phyloP scores from a whole-genome alignment of 2,888 invertebrate species.

The Pollenia angustigena region DNA sequence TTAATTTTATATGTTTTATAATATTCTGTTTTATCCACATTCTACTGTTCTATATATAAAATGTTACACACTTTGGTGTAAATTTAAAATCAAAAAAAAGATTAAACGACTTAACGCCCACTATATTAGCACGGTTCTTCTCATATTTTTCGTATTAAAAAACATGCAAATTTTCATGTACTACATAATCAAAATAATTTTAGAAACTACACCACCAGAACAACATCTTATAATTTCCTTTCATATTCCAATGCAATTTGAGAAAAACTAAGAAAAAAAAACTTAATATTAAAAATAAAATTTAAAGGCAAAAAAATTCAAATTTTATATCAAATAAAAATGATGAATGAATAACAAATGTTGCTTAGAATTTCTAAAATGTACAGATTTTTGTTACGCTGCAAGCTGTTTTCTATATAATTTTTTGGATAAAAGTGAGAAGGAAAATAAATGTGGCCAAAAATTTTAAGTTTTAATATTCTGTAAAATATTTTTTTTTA shows the following conservation, averaged over 20 bases:
- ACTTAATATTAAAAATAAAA: constrained; percentile 19
- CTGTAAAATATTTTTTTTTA: constrained; percentile 10
- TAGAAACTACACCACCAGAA: constrained; percentile 28
- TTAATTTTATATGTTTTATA: too few relatives aligned
- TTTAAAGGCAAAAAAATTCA: constrained; percentile 7
- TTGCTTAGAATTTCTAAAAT: constrained; percentile 56
- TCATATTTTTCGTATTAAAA: constrained; percentile 59
- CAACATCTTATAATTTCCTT: constrained; percentile 1
- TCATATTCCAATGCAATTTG: constrained; percentile 58
- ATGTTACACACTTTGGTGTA: constrained; percentile 24
- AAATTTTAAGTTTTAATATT: constrained; percentile 29
- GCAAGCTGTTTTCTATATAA: constrained; percentile 14
- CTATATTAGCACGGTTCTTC: constrained; percentile 60
- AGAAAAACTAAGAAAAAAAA: constrained; percentile 40
- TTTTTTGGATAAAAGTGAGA: constrained; percentile 33
- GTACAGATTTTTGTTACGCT: constrained; percentile 44
- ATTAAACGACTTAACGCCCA: constrained; percentile 60
- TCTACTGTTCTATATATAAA: constrained; percentile 1
- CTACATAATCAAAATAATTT: constrained; percentile 50
- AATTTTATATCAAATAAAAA: constrained; percentile 60
- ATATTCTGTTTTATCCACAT: neutral
- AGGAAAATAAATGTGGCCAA: constrained; percentile 1
- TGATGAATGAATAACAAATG: constrained; percentile 75
- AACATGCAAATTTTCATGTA: constrained; percentile 56
- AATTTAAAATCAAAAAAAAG: constrained; percentile 34